phyloP scores from a whole-genome alignment of 2,113 vertebrate genomes.

The Psettodes erumei region DNA sequence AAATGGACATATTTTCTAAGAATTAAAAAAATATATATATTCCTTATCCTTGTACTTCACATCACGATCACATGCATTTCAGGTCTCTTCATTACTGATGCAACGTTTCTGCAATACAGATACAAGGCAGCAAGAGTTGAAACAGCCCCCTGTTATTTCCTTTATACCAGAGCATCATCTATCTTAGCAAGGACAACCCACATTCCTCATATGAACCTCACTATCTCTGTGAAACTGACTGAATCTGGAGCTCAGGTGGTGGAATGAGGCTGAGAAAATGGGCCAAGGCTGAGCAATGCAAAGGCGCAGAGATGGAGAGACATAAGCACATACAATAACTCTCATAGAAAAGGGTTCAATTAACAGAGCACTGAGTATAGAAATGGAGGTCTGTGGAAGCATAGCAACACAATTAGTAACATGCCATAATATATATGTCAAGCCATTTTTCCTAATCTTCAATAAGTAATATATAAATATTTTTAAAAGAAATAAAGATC shows the following conservation, averaged over 20 bases:
- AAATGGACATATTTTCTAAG: neutral
- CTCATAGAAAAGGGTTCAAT: constrained; percentile 16
- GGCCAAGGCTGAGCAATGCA: constrained; percentile 73
- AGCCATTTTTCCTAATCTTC: constrained; percentile 17
- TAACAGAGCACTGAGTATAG: neutral
- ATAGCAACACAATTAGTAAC: constrained; percentile 34
- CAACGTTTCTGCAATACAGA: constrained; percentile 61
- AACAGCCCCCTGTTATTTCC: constrained; percentile 71
- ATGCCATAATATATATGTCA: constrained; percentile 11
- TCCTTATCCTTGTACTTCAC: constrained; percentile 30
- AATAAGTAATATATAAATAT: neutral
- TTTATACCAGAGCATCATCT: constrained; percentile 70
- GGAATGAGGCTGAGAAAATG: constrained; percentile 80
- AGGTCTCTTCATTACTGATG: constrained; percentile 57
- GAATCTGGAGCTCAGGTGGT: constrained; percentile 80
- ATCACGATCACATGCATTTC: constrained; percentile 41
- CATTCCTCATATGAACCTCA: constrained; percentile 70
- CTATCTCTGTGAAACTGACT: constrained; percentile 71
- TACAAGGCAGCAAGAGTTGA: constrained; percentile 49
- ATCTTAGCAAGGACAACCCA: constrained; percentile 77
- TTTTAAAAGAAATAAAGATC: constrained; percentile 6
- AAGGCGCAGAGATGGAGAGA: constrained; percentile 44
- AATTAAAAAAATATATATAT: neutral
- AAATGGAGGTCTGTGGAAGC: constrained; percentile 5
- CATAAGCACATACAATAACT: constrained; percentile 27